These are phyloP conservation scores for Drymodes brunneopygia DNA, from an alignment of 2,113 vertebrate species.

Conservation along the genomic window DNA sequence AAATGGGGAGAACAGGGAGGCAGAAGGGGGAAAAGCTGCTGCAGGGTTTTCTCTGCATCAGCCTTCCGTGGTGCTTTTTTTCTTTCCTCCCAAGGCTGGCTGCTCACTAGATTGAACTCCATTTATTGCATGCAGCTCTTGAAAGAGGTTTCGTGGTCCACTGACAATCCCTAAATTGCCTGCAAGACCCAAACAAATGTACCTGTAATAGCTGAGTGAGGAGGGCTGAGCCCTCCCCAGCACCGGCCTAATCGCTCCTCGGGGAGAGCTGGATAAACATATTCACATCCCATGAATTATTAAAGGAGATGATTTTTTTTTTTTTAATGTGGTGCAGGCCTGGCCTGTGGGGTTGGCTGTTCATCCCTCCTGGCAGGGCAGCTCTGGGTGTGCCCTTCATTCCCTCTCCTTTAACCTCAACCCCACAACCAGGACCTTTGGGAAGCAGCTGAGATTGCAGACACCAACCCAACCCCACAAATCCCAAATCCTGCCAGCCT, in stretches of 20 bases:
- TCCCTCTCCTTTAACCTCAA: not conserved
- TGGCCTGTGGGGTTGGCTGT: not conserved
- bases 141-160: conserved; percentile 34
- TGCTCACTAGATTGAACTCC: conserved; percentile 45
- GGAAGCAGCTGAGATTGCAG: not conserved
- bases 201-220: conserved; percentile 43
- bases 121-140: conserved; percentile 24
- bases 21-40: not conserved
- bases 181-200: conserved; percentile 55
- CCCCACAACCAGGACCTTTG: not conserved
- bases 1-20: not conserved
- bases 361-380: not conserved
- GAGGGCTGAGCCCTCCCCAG: conserved; percentile 20
- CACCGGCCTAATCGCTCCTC: conserved; percentile 16
- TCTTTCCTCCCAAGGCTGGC: conserved; percentile 14
- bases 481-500: not conserved
- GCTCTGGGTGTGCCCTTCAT: not conserved
- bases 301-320: not conserved
- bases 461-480: not conserved
- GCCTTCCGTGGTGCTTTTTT: not conserved
- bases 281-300: conserved; percentile 40
- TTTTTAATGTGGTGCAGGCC: not conserved
- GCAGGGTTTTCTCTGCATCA: conserved; percentile 7
- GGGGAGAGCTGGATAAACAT: conserved; percentile 33
- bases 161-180: conserved; percentile 46